Evolutionary conservation across 2,888 invertebrate genomes (phyloP), one percentile per base, ranked within the genome.

Genomic region (Cecidostiba fungosa): DNA sequence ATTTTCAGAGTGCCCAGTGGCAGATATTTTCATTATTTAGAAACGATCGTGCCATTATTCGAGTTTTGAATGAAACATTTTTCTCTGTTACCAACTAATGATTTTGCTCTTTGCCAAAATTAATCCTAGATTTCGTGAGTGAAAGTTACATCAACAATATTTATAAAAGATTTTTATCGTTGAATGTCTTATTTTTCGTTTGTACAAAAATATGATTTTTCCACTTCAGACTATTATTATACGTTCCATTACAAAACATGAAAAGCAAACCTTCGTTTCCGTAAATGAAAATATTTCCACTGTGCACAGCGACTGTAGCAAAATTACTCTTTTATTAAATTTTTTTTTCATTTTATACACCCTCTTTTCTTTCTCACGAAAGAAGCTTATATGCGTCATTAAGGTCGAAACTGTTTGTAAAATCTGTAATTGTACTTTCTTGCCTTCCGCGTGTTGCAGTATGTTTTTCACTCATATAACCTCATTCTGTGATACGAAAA

Each of bases 301-400:
- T 12, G 70, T 47, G 72, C 54, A 8, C 26, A 39, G 59, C 2
- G 72, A 70, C 62, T 80, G 77, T 85, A 82, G 62, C 59, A 73
- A 82, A 86, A 82, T 80, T 85, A 82, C 26, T 47, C 6, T 16
- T 74, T 59, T 72, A 23, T 47, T 43, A 69, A 77, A 77, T 80
- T 72, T 85, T 82, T 66, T 73, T 77, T 77, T 47, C 50, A 70
- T 59, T 77, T 78, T 78, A 80, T 74, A 84, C 82, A 85, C 59
- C 82, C 83, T 86, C 73, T 86, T 85, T 82, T 66, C 84, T 69
- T 82, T 82, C 54, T 76, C n/a, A 14, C 26, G 82, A 82, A 85
- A 82, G 73, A 62, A 86, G 54, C 23, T 23, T 43, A 78, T 72
- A 79, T 82, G 85, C 79, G 77, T 85, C 72, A 54, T 70, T 74